Evolutionary conservation across 2,113 vertebrate species (phyloP).

Genomic region (Donacobius atricapilla): DNA sequence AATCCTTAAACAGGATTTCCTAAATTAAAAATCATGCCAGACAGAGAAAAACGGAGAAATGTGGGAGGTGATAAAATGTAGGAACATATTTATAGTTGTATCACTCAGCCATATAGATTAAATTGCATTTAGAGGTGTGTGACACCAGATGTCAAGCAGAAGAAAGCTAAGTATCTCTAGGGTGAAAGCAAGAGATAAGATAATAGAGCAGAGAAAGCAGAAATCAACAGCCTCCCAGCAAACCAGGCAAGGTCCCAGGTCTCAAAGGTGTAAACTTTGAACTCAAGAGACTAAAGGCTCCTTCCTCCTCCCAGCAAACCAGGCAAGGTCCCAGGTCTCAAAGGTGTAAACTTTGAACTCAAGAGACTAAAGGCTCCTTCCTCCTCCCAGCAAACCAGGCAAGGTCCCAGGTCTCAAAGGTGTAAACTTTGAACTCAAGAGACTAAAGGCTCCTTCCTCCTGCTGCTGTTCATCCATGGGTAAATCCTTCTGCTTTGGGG

Average conservation of each 20-base stretch:
- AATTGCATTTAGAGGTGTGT: not conserved
- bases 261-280: not conserved
- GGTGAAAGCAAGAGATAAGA: not conserved
- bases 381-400: not conserved
- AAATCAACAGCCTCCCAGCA: not conserved
- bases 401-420: not conserved
- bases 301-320: not conserved
- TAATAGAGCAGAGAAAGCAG: not conserved
- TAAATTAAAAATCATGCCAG: not conserved
- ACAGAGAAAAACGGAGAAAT: not conserved
- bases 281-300: not conserved
- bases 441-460: not conserved
- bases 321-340: not conserved
- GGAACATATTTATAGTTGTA: not conserved
- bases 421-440: not conserved
- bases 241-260: not conserved
- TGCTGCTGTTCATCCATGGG: rapidly evolving
- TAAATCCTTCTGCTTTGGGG: not conserved
- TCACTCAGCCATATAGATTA: not conserved
- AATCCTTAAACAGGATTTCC: not conserved
- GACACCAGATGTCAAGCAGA: not conserved
- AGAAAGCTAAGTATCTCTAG: not conserved
- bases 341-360: not conserved
- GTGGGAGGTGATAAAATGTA: not conserved
- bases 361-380: not conserved